These are phyloP conservation scores for Sipha flava DNA, from an alignment of 1,140 invertebrate species.

Conservation along the genomic window DNA sequence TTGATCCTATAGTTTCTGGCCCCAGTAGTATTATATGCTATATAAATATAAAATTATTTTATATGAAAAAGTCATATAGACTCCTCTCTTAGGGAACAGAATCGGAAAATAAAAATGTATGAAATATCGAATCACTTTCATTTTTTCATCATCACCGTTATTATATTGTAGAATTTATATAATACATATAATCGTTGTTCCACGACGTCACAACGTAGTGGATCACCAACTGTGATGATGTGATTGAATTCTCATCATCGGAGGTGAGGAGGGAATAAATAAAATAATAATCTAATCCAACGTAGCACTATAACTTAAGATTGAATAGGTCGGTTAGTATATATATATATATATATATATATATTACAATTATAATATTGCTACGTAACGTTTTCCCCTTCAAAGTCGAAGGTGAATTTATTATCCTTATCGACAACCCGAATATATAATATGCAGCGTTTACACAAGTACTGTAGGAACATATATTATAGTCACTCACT, in stretches of 20 bases:
- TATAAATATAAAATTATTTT: not conserved
- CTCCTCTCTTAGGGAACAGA: not conserved
- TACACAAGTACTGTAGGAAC: no score
- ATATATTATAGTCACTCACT: no score
- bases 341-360: no score
- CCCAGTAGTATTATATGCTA: no score
- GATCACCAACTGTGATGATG: not conserved
- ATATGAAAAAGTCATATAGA: not conserved
- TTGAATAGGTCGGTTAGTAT: no score
- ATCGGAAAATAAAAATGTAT: not conserved
- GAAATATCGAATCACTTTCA: constrained; percentile 21
- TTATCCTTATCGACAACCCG: not conserved
- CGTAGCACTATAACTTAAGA: no score
- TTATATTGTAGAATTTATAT: not conserved
- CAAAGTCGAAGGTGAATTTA: not conserved
- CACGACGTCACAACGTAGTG: not conserved
- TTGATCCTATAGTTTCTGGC: not conserved
- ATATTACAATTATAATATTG: no score
- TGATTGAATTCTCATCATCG: not conserved
- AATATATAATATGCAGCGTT: not conserved
- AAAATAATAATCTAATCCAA: no score
- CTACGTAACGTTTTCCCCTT: no score
- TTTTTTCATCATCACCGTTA: not conserved
- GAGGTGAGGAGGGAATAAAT: no score
- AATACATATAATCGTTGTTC: not conserved